A percentile compares a stretch with the other conserved stretches of the same genome.
These are phyloP conservation scores for Trichogramma dendrolimi DNA, from an alignment of 2,888 invertebrate species.

Conservation along the genomic window DNA sequence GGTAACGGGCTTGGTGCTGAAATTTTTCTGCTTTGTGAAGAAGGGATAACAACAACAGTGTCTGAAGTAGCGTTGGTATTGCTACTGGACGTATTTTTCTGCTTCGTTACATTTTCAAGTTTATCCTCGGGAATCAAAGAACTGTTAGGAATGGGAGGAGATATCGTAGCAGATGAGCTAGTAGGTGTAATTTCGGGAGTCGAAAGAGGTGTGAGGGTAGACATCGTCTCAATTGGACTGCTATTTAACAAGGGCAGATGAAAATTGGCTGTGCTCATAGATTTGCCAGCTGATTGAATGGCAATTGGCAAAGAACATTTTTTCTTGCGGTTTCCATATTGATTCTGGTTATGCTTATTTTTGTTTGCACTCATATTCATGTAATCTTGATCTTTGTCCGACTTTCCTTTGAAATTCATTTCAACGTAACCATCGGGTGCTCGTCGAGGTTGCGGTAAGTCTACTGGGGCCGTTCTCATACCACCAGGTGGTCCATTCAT, in stretches of 20 bases:
- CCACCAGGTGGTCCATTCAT: constrained; percentile 51
- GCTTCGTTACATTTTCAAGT: constrained; percentile 2
- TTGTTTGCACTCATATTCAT: constrained; percentile 55
- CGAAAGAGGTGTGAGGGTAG: constrained; percentile 53
- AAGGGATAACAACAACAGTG: constrained; percentile 33
- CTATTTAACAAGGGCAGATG: constrained; percentile 50
- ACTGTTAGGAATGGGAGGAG: constrained; percentile 66
- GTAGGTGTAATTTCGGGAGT: constrained; percentile 57
- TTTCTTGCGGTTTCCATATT: constrained; percentile 46
- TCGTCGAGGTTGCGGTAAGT: constrained; percentile 49
- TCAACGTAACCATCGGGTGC: constrained; percentile 64
- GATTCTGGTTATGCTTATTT: constrained; percentile 33
- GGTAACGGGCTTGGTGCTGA: constrained; percentile 36
- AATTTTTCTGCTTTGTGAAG: constrained; percentile 35
- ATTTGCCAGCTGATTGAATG: constrained; percentile 54
- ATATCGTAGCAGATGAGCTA: constrained; percentile 62
- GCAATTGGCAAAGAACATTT: constrained; percentile 63
- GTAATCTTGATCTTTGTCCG: constrained; percentile 55
- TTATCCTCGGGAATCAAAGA: constrained; percentile 49
- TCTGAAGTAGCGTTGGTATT: neutral
- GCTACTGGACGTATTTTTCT: neutral
- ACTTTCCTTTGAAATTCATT: constrained; percentile 58
- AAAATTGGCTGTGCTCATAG: constrained; percentile 33
- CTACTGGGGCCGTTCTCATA: constrained; percentile 49
- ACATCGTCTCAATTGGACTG: constrained; percentile 50